Evolutionary conservation across 2,797 vertebrate species (phyloP), one percentile per base, ranked within the genome.

Genomic region (Onychomys leucogaster): DNA sequence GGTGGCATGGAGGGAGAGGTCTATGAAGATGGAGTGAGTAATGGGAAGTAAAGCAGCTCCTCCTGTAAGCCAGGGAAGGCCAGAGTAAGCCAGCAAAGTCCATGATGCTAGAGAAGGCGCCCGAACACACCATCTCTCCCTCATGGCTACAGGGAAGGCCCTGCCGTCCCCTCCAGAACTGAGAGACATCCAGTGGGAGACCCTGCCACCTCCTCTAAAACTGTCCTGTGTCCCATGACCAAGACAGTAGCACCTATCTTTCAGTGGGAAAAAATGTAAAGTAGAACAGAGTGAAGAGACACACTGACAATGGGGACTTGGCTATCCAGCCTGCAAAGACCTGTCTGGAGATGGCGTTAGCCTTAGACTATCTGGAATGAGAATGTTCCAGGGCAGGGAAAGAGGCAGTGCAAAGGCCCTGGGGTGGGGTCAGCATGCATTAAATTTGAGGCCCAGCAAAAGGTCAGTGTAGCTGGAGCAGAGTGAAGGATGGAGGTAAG

Each of bases 31-130:
- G 27, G 65, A 71, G 34, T 57, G 46, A 32, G 37, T 65, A 7
- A 1, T 2, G 6, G 19, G 57, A 59, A 59, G 25, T 8, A 29
- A 25, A 2, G 43, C 0, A 19, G 3, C 2, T 21, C 3, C 29
- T 10, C 37, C 46, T 49, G 87, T n/a, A n/a, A n/a, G n/a, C 29
- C 65, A 34, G 65, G 65, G 10, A 34, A 69, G 32, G 67, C 34
- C 67, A 69, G 67, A 19, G 67, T 17, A n/a, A 69, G 67, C 14
- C 29, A n/a, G 65, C 9, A 14, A 13, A 52, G 13, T 52, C 29
- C 1, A 23, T 9, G 80, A 2, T 0, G 8, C 63, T 2, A 6
- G 49, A 57, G 23, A 21, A 16, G 71, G 34, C 78, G 27, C 41
- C 12, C 17, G 10, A 12, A 13, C 83, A 29, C 12, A 17, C 78